Conservation (phyloP, 2,797 vertebrate genomes). For the Gallinago nigripennis region DNA sequence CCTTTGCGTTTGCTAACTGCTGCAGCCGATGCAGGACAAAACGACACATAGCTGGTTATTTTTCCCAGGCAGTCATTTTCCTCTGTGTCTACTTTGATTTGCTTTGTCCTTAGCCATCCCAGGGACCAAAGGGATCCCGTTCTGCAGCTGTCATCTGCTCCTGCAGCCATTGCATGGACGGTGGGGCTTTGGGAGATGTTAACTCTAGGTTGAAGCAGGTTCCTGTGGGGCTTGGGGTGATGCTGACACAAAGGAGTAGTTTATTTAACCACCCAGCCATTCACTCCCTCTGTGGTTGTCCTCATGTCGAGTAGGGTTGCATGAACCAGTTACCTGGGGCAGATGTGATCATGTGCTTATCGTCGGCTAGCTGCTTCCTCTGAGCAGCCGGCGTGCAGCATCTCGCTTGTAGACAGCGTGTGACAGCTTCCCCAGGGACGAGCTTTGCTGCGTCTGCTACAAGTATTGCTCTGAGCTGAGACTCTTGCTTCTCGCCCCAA, state of each 20-base stretch:
- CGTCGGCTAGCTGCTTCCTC: neutral
- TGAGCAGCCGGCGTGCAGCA: neutral
- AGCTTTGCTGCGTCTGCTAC: neutral
- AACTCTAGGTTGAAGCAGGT: neutral
- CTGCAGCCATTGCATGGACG: rapidly evolving
- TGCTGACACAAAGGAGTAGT: neutral
- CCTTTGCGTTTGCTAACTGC: rapidly evolving
- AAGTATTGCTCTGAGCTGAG: neutral
- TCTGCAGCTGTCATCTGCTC: neutral
- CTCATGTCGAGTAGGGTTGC: neutral
- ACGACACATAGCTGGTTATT: neutral
- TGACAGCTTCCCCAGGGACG: slow-evolving; percentile 1
- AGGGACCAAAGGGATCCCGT: neutral
- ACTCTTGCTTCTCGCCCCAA: neutral
- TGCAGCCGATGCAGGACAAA: neutral
- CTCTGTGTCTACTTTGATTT: neutral
- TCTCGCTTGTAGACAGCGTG: neutral
- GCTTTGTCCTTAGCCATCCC: neutral
- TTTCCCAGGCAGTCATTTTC: neutral
- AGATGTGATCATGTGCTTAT: neutral
- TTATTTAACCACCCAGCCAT: neutral
- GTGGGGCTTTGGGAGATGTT: neutral
- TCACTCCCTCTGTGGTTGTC: neutral
- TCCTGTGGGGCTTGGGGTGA: neutral
- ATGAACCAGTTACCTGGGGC: neutral